These are phyloP conservation scores for Malurus alboscapulatus DNA, from an alignment of 2,113 vertebrate genomes.

Conservation along the genomic window DNA sequence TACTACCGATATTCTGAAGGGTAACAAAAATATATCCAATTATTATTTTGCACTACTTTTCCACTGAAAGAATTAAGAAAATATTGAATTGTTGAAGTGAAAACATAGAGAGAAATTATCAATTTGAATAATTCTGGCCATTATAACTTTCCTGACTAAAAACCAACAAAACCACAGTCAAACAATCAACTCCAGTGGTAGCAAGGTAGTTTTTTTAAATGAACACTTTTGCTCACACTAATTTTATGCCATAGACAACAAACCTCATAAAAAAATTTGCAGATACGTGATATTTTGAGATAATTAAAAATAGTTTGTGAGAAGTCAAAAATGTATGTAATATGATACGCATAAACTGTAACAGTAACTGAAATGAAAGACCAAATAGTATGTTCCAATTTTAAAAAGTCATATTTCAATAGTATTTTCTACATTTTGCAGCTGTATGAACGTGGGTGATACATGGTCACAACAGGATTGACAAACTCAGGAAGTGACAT, in stretches of 20 bases:
- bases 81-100: background rate
- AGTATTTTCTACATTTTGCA: background rate
- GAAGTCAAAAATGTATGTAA: background rate
- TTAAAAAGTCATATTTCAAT: background rate
- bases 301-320: background rate
- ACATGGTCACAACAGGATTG: background rate
- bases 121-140: background rate
- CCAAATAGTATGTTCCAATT: background rate
- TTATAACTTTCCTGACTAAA: background rate
- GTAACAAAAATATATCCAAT: background rate
- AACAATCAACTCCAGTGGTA: background rate
- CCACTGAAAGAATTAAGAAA: background rate
- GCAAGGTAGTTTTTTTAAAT: background rate
- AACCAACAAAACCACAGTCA: background rate
- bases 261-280: background rate
- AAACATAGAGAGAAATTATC: background rate
- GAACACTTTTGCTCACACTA: background rate
- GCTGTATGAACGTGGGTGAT: fast-evolving
- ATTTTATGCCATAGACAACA: background rate
- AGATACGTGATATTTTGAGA: background rate
- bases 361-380: background rate
- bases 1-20: background rate
- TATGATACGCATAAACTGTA: background rate
- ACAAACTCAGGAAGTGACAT: background rate
- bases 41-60: background rate